phyloP scores from a whole-genome alignment of 1,140 invertebrate genomes.

The Drosophila subobscura region DNA sequence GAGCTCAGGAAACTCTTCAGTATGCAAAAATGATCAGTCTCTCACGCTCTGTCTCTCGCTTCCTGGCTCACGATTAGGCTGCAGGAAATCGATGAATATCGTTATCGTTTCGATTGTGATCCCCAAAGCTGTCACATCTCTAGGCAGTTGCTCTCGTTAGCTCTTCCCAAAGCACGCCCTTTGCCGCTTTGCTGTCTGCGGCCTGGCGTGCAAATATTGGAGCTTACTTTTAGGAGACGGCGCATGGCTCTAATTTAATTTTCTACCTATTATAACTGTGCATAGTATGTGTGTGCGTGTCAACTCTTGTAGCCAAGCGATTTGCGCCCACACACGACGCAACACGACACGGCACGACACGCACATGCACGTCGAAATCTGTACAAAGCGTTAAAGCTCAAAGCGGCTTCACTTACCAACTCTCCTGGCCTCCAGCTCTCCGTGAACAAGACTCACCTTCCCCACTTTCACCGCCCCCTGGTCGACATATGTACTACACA shows the following conservation, averaged over 20 bases:
- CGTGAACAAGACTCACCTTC: not conserved
- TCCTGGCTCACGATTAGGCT: too few species aligned
- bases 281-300: constrained; percentile 51
- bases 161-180: too few species aligned
- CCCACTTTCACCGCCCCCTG: constrained; percentile 8
- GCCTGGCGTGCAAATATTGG: constrained; percentile 62
- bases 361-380: constrained; percentile 38
- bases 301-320: constrained; percentile 73
- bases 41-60: too few species aligned
- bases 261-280: constrained; percentile 60
- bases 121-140: too few species aligned
- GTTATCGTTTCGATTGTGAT: too few species aligned
- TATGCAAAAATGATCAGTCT: too few species aligned
- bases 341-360: constrained; percentile 18
- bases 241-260: constrained; percentile 69
- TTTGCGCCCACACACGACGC: constrained; percentile 42
- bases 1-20: too few species aligned
- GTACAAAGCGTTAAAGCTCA: constrained; percentile 61
- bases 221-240: constrained; percentile 49
- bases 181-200: constrained; percentile 1
- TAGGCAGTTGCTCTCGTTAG: too few species aligned
- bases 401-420: constrained; percentile 52
- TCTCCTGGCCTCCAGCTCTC: not conserved
- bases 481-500: constrained; percentile 63
- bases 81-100: too few species aligned